Conservation (phyloP, 1,140 invertebrate species). For the Parasteatoda tepidariorum region DNA sequence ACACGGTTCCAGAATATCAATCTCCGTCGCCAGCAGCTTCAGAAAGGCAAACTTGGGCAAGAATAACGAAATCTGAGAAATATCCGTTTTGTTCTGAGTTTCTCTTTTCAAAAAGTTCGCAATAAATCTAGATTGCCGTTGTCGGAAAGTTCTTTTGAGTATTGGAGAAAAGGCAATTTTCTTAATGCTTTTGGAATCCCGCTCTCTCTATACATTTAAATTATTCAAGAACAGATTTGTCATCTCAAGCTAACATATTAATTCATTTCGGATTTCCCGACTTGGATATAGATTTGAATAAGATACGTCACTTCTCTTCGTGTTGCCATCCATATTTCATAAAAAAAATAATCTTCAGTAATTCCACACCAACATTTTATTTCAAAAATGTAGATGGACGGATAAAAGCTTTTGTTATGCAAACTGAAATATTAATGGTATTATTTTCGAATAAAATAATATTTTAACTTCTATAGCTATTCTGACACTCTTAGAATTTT, state of each 20-base stretch:
- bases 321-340: too few species aligned
- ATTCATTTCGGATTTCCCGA: not conserved
- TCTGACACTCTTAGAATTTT: too few species aligned
- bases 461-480: too few species aligned
- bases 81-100: not conserved
- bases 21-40: not conserved
- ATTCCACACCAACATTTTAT: too few species aligned
- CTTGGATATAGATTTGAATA: too few species aligned
- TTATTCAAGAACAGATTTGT: not conserved
- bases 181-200: slow-evolving; percentile 10
- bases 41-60: not conserved
- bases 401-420: too few species aligned
- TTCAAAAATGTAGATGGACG: too few species aligned
- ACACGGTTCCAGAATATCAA: not conserved
- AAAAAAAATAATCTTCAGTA: too few species aligned
- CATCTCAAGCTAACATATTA: not conserved
- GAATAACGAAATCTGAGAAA: not conserved
- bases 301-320: too few species aligned
- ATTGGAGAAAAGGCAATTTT: slow-evolving; percentile 27
- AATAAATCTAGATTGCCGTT: slow-evolving; percentile 18
- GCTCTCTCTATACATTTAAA: not conserved
- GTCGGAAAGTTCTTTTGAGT: not conserved
- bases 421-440: too few species aligned
- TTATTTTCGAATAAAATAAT: too few species aligned
- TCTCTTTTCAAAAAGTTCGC: not conserved